Evolutionary conservation across 2,797 vertebrate genomes (phyloP), one percentile per base, ranked within the genome.

Genomic region (Manis javanica): DNA sequence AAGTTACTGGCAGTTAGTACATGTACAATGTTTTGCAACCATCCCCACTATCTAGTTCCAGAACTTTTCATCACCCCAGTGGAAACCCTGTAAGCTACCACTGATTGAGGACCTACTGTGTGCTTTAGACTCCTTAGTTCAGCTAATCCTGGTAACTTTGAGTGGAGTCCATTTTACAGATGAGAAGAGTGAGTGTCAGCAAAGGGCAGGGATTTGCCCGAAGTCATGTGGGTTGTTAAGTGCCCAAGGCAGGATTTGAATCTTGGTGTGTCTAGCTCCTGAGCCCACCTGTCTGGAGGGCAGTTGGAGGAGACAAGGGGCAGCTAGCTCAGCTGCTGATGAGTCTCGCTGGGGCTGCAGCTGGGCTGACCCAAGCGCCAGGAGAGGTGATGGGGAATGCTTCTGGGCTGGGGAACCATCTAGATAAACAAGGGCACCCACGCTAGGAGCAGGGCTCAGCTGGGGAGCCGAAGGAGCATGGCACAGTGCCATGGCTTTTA

Each of bases 201-300:
- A 68, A 74, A 39, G 53, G 34, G 31, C 12, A 5, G 46, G 10
- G 5, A 46, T 7, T 23, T 21, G 31, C 37, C 29, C 42, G 11
- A 34, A 81, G 57, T 9, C 55, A 13, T 0, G 1, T 4, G 13
- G 61, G 12, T 4, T 0, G 1, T 19, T 46, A 13, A 37, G 55
- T 11, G 21, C 9, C 29, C 13, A 16, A 29, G 23, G 14, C 24
- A 68, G n/a, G 57, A 13, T 31, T 49, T 24, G 24, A 55, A 14
- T 31, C 46, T 16, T 37, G 55, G n/a, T 26, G 37, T 46, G 4
- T 66, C 31, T 29, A 18, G 29, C 42, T 39, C 57, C 39, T 66
- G 46, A 72, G 66, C 26, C 63, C 14, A 24, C 64, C 14, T 46
- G n/a, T 39, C 29, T 64, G 51, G n/a, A 49, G 23, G 66, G 19